These are phyloP conservation scores for Ptiloglossa arizonensis DNA, from an alignment of 1,140 invertebrate species.

Conservation along the genomic window DNA sequence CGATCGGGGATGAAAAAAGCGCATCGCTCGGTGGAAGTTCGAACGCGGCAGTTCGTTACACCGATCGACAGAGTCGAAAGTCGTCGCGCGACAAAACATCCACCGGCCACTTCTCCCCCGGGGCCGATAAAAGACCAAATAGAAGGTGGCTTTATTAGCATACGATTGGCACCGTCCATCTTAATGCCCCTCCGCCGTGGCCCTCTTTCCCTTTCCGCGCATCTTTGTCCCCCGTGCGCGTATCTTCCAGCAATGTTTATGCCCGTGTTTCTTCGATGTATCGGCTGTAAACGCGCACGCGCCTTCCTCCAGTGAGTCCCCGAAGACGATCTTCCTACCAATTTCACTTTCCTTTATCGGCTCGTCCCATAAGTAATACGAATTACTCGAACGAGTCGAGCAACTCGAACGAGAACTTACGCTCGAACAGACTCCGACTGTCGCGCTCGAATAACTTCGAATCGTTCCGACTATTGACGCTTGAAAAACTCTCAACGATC, in stretches of 20 bases:
- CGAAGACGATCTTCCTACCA: conserved; percentile 12
- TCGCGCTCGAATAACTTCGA: neutral
- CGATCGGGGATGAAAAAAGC: neutral
- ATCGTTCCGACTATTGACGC: neutral
- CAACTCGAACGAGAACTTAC: neutral
- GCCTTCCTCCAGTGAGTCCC: conserved; percentile 51
- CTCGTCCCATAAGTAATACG: no score
- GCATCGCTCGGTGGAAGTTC: neutral
- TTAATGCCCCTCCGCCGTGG: conserved; percentile 68
- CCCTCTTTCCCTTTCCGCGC: conserved; percentile 45
- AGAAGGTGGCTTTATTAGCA: conserved; percentile 78
- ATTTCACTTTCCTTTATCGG: conserved; percentile 32
- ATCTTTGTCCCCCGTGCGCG: conserved; percentile 60
- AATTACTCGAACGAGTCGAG: neutral
- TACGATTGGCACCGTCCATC: conserved; percentile 81
- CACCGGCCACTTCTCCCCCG: conserved; percentile 61
- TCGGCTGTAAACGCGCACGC: conserved; percentile 76
- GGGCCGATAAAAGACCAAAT: conserved; percentile 72
- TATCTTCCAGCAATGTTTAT: conserved; percentile 79
- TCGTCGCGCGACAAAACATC: conserved; percentile 63
- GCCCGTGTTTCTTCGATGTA: conserved; percentile 74
- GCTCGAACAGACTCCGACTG: neutral
- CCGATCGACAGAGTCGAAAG: neutral
- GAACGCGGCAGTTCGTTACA: neutral
- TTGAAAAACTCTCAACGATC: no score